Conservation (phyloP, 2,888 invertebrate species). For the Liodrosophila aerea region DNA sequence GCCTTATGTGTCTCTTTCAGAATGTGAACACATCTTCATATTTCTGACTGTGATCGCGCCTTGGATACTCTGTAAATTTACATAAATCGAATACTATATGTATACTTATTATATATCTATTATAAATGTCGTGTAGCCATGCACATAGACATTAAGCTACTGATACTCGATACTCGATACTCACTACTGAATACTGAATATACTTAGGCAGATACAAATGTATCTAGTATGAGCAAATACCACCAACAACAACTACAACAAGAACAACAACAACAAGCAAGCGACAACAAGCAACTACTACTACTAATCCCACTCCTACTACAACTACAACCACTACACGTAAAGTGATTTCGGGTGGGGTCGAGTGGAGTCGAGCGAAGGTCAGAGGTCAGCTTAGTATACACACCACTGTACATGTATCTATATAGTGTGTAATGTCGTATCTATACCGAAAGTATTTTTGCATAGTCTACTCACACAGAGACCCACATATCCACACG, state of each 20-base stretch:
- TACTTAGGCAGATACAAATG: slow-evolving; percentile 26
- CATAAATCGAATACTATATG: slow-evolving; percentile 41
- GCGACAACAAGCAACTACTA: slow-evolving; percentile 39
- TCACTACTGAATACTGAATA: too few species aligned
- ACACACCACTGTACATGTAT: too few species aligned
- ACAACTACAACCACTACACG: slow-evolving; percentile 39
- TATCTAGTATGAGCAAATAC: slow-evolving; percentile 60
- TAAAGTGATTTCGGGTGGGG: slow-evolving; percentile 23
- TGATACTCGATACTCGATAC: slow-evolving; percentile 3
- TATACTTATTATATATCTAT: slow-evolving; percentile 11
- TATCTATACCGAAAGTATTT: slow-evolving; percentile 22
- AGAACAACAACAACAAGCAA: slow-evolving; percentile 48
- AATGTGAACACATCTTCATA: slow-evolving; percentile 81
- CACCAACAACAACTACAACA: slow-evolving; percentile 51
- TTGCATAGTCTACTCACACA: slow-evolving; percentile 45
- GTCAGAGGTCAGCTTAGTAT: background rate
- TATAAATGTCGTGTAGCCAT: slow-evolving; percentile 26
- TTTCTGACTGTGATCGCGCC: slow-evolving; percentile 81
- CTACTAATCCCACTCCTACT: slow-evolving; percentile 36
- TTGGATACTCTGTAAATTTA: slow-evolving; percentile 76
- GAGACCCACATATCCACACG: slow-evolving; percentile 1
- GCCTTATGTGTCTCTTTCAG: slow-evolving; percentile 81
- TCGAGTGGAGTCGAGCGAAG: slow-evolving; percentile 12
- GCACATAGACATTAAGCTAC: slow-evolving; percentile 8
- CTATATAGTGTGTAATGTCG: slow-evolving; percentile 12